Conservation (phyloP, 2,888 invertebrate genomes). For the Aleiodes alternator region DNA sequence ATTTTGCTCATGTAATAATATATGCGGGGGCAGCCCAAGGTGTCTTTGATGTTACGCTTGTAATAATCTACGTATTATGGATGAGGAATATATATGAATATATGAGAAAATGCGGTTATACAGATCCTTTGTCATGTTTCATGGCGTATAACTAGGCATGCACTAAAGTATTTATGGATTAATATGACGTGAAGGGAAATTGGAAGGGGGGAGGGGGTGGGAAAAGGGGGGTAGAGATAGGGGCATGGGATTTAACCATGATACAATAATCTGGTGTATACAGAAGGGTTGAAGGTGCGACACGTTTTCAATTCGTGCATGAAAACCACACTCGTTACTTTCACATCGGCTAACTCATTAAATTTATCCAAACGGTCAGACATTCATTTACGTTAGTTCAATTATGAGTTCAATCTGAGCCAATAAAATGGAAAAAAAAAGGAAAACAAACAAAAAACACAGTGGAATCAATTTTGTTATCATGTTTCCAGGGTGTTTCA, state of each 20-base stretch:
- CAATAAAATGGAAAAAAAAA: neutral
- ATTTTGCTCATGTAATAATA: slow-evolving; percentile 28
- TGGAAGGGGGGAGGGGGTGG: neutral
- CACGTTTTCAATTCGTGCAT: slow-evolving; percentile 36
- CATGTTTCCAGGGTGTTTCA: neutral
- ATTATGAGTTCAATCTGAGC: neutral
- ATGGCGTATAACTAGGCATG: slow-evolving; percentile 2
- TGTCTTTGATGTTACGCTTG: slow-evolving; percentile 30
- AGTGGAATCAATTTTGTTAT: no score
- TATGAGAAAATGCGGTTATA: neutral
- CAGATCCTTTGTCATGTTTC: slow-evolving; percentile 19
- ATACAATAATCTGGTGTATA: slow-evolving; percentile 6
- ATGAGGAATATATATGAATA: neutral
- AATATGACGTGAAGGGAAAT: slow-evolving; percentile 1
- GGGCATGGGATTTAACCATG: neutral
- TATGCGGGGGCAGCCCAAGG: no score
- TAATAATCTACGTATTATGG: neutral
- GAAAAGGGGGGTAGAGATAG: neutral
- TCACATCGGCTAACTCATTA: slow-evolving; percentile 31
- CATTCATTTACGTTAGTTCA: slow-evolving; percentile 6
- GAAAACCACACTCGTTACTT: slow-evolving; percentile 27
- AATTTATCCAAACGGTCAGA: neutral
- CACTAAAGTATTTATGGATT: slow-evolving; percentile 29
- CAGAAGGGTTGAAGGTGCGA: neutral
- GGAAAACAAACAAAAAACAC: neutral